Conservation (phyloP, 2,888 invertebrate genomes). For the Acanthoscelides obtectus region DNA sequence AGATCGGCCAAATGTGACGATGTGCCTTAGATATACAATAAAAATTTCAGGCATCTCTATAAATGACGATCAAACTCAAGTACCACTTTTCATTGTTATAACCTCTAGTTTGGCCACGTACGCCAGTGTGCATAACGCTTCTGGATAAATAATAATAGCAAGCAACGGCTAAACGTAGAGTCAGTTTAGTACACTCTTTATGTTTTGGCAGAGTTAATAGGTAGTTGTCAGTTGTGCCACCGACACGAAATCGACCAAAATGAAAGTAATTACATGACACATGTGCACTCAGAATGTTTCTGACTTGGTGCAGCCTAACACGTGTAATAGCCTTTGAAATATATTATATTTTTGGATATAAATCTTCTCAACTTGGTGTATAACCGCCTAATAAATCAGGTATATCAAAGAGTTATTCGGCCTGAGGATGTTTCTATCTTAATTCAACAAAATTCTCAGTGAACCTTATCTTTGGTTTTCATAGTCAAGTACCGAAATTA, state of each 20-base stretch:
- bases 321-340: conserved; percentile 4
- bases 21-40: too few relatives aligned
- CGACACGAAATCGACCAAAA: not conserved
- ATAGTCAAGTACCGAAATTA: too few relatives aligned
- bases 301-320: conserved; percentile 1
- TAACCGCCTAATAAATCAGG: not conserved
- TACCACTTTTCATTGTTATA: too few relatives aligned
- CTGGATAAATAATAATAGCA: not conserved
- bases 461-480: too few relatives aligned
- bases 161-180: not conserved
- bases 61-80: too few relatives aligned
- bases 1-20: too few relatives aligned
- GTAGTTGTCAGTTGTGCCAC: not conserved
- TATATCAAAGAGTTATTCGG: not conserved
- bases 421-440: not conserved
- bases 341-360: not conserved
- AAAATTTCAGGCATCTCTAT: too few relatives aligned
- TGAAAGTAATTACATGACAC: conserved; percentile 32
- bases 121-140: not conserved
- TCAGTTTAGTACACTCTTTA: not conserved
- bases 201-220: not conserved
- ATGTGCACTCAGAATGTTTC: conserved; percentile 29
- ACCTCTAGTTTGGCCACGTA: too few relatives aligned
- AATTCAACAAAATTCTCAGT: not conserved
- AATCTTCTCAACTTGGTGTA: not conserved